Percentiles rank a stretch among this genome's conserved stretches.
These are phyloP conservation scores for Leptobrachium leishanense DNA, from an alignment of 2,113 vertebrate genomes.

Conservation along the genomic window DNA sequence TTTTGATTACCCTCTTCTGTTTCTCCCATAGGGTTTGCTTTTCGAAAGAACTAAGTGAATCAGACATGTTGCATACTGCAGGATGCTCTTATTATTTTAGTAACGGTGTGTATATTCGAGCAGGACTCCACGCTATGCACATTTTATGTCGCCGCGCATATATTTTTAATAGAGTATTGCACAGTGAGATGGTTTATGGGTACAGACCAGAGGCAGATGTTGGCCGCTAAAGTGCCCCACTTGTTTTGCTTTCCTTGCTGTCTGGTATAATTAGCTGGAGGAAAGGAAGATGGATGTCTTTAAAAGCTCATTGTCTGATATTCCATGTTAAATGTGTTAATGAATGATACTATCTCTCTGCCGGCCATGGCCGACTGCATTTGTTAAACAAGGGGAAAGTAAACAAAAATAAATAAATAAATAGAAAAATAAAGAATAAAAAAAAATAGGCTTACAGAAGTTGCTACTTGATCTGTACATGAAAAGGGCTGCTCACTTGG, in stretches of 20 bases:
- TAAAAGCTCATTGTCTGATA: slow-evolving; percentile 26
- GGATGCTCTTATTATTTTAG: too few species aligned
- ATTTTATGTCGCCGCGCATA: neutral
- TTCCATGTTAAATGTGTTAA: slow-evolving; percentile 32
- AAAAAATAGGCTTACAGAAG: slow-evolving; percentile 7
- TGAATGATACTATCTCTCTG: slow-evolving; percentile 22
- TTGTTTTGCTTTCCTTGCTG: slow-evolving; percentile 32
- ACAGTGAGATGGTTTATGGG: slow-evolving; percentile 12
- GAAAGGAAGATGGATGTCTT: slow-evolving; percentile 37
- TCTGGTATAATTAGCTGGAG: slow-evolving; percentile 24
- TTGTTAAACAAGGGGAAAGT: slow-evolving; percentile 1
- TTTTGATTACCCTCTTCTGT: too few species aligned
- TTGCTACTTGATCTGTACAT: neutral
- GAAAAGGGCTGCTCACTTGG: neutral
- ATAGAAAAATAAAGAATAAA: neutral
- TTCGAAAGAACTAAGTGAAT: too few species aligned
- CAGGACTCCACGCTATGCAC: neutral
- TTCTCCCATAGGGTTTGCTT: too few species aligned
- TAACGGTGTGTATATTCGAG: too few species aligned
- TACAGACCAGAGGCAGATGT: slow-evolving; percentile 21
- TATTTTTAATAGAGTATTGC: neutral
- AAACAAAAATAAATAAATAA: neutral
- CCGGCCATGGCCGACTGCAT: slow-evolving; percentile 17
- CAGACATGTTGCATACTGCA: too few species aligned
- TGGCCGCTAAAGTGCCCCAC: slow-evolving; percentile 17